Base-by-base conservation (phyloP, 2,113 vertebrate genomes). In the Peucedramus taeniatus region DNA sequence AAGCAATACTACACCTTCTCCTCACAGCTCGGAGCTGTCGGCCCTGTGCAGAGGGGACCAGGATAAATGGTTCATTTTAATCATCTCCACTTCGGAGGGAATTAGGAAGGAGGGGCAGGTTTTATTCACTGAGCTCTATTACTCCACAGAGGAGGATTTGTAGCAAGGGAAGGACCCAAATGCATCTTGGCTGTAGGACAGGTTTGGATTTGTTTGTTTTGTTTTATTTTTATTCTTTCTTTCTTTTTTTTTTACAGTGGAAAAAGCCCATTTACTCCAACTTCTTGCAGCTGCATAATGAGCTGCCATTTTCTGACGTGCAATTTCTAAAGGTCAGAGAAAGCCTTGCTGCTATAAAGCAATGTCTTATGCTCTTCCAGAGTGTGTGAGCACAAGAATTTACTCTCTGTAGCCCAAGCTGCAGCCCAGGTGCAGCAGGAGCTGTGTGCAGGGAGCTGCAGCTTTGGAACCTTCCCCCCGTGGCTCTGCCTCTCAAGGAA, bases 31-130 rank as follows among this genome's bases (percentile, higher is more conserved):
- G 2, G 89, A 68, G 84, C 2, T 0, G 39, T 23, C 65, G 26
- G 87, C 56, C 79, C 92, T 45, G 83, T 53, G 72, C 83, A 35
- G 94, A 87, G 71, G 83, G 76, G 89, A 92, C 88, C n/a, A 16
- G 90, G 90, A 95, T 83, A 96, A 95, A 95, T 93, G 93, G 65
- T 51, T 86, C 28, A 69, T 57, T 96, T 95, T 96, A 97, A 96
- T 97, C 89, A 97, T 79, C 90, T 90, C 71, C 27, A 9, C 88
- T 95, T 92, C 11, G 23, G 51, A 92, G 86, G 64, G 93, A 86
- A 93, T 93, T 93, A 68, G 83, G 91, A 81, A 75, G 96, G 94
- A 95, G 86, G 94, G 61, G 51, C 61, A 60, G 24, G 35, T 42
- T 94, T 96, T 90, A 90, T 92, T 90, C 90, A 71, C 69, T 72